phyloP scores from a whole-genome alignment of 2,797 vertebrate species.

The Ciconia nigra region DNA sequence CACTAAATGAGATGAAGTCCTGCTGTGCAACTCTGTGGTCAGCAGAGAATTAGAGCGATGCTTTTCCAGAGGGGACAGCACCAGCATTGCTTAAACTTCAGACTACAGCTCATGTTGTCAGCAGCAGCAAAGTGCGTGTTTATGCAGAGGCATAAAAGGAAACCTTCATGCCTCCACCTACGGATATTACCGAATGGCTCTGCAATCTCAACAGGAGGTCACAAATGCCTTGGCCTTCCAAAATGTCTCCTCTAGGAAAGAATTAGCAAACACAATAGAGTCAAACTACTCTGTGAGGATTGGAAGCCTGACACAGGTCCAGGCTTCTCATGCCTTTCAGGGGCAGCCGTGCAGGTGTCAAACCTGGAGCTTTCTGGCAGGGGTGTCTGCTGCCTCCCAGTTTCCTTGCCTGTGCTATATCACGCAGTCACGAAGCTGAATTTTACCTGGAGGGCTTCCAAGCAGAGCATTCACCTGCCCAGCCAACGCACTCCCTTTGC shows the following conservation, averaged over 20 bases:
- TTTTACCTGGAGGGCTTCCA: neutral
- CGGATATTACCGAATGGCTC: neutral
- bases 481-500: neutral
- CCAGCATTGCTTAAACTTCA: neutral
- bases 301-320: neutral
- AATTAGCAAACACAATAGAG: neutral
- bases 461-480: neutral
- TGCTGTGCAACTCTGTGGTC: neutral
- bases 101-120: neutral
- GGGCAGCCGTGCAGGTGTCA: neutral
- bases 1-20: neutral
- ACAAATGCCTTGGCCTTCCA: neutral
- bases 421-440: neutral
- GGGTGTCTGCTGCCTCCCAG: neutral
- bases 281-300: rapidly evolving
- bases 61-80: neutral
- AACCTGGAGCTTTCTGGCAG: neutral
- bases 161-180: neutral
- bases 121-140: neutral
- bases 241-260: neutral
- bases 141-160: neutral
- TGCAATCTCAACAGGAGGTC: neutral
- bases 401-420: neutral
- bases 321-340: neutral
- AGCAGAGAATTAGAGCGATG: neutral